phyloP scores from a whole-genome alignment of 1,140 invertebrate genomes.

The Rhagoletis pomonella region DNA sequence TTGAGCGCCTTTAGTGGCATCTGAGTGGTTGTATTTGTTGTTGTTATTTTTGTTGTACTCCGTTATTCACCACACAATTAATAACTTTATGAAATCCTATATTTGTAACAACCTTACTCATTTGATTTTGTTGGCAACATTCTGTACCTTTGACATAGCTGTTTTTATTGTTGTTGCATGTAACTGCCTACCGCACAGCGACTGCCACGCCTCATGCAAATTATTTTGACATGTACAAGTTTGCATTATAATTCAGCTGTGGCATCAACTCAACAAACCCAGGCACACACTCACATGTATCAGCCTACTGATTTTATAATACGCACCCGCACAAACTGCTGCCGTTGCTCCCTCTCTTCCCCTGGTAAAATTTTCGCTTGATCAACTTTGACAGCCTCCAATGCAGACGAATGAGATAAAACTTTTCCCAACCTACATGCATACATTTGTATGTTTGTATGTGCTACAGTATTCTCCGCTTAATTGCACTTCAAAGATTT shows the following conservation, averaged over 20 bases:
- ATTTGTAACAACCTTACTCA: neutral
- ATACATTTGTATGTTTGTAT: too few relatives aligned
- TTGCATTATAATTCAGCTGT: slow-evolving; percentile 35
- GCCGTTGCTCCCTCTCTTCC: neutral
- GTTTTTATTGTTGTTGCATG: too few relatives aligned
- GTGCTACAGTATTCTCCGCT: too few relatives aligned
- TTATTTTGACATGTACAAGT: slow-evolving; percentile 19
- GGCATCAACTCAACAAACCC: neutral
- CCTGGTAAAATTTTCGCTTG: neutral
- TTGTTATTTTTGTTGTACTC: neutral
- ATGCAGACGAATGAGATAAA: too few relatives aligned
- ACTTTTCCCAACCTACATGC: too few relatives aligned
- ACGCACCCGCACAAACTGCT: neutral
- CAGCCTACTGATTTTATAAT: neutral
- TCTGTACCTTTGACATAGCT: too few relatives aligned
- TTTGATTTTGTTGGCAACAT: neutral
- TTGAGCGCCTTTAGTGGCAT: neutral
- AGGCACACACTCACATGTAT: neutral
- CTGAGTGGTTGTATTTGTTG: neutral
- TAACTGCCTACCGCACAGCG: too few relatives aligned
- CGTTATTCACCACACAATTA: slow-evolving; percentile 10
- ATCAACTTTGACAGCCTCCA: neutral
- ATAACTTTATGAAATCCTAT: neutral
- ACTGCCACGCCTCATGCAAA: neutral
- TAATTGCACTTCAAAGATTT: too few relatives aligned